Percentiles rank a stretch among this genome's conserved stretches.
These are phyloP conservation scores for Drosophila kepulauana DNA, from an alignment of 1,140 invertebrate genomes.

Conservation along the genomic window DNA sequence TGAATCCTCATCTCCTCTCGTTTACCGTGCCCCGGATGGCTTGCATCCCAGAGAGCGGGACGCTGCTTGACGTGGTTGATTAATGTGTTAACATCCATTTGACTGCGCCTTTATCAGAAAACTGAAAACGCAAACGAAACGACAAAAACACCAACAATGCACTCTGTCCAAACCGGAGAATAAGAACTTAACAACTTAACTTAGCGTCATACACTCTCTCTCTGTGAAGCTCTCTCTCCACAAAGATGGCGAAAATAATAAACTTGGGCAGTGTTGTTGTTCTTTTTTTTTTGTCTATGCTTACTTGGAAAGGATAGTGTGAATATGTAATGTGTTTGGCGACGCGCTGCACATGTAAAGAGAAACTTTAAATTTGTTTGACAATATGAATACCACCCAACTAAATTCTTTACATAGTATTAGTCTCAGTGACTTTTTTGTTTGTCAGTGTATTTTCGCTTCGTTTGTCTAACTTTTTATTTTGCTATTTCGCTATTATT, in stretches of 20 bases:
- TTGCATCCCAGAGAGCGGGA: constrained; percentile 71
- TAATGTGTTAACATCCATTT: constrained; percentile 76
- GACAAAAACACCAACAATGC: constrained; percentile 48
- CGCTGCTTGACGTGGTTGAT: constrained; percentile 67
- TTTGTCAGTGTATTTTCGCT: constrained; percentile 15
- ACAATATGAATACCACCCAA: no score
- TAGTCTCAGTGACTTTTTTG: no score
- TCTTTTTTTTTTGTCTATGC: constrained; percentile 4
- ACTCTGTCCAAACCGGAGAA: constrained; percentile 22
- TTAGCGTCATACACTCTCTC: background rate
- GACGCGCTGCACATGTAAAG: background rate
- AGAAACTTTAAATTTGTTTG: no score
- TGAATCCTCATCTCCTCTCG: constrained; percentile 56
- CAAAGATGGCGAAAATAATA: constrained; percentile 25
- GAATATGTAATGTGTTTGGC: constrained; percentile 10
- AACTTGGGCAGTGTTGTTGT: constrained; percentile 25
- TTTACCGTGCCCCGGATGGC: constrained; percentile 64
- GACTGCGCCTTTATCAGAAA: constrained; percentile 67
- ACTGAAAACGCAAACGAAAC: constrained; percentile 44
- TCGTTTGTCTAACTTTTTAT: constrained; percentile 6
- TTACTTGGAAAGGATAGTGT: constrained; percentile 14
- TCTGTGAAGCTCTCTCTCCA: constrained; percentile 14
- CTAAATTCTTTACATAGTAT: no score
- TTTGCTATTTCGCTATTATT: constrained; percentile 31
- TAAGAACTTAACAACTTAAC: background rate